phyloP scores from a whole-genome alignment of 2,797 vertebrate species.

The Apogon talboti region DNA sequence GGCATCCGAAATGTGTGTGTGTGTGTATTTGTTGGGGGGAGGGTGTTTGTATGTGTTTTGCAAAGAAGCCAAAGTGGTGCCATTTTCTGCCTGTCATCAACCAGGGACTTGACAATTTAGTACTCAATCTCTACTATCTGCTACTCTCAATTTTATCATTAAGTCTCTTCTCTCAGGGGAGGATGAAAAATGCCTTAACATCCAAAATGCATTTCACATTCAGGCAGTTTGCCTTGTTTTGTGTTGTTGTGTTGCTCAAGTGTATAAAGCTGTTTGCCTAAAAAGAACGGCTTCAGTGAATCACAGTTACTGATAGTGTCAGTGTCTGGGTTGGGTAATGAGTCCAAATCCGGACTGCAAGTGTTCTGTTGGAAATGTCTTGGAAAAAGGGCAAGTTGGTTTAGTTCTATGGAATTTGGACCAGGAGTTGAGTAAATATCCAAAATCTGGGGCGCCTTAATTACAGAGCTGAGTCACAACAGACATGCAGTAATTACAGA shows the following conservation, averaged over 20 bases:
- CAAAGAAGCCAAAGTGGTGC: conserved; percentile 68
- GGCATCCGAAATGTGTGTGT: conserved; percentile 46
- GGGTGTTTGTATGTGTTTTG: conserved; percentile 64
- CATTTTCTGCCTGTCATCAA: conserved; percentile 75
- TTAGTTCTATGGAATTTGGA: conserved; percentile 35
- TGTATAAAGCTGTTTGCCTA: conserved; percentile 34
- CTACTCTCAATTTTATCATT: conserved; percentile 72
- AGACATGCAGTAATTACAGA: conserved; percentile 4
- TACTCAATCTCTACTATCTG: conserved; percentile 64
- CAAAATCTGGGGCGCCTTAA: conserved; percentile 42
- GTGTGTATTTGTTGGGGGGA: conserved; percentile 13
- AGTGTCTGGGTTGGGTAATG: conserved; percentile 49
- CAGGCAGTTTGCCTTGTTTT: conserved; percentile 66
- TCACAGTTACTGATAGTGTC: conserved; percentile 45
- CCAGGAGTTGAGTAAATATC: conserved; percentile 39
- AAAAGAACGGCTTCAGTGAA: conserved; percentile 44
- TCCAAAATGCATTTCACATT: conserved; percentile 72
- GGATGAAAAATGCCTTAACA: conserved; percentile 61
- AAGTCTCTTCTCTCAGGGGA: conserved; percentile 57
- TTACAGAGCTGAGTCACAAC: conserved; percentile 28
- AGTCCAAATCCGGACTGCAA: conserved; percentile 26
- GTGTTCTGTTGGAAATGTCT: conserved; percentile 33
- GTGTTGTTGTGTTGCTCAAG: conserved; percentile 48
- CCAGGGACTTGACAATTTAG: conserved; percentile 65
- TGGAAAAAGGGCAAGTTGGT: conserved; percentile 33